Evolutionary conservation across 2,113 vertebrate genomes (phyloP).

Genomic region (Bostrychus sinensis): DNA sequence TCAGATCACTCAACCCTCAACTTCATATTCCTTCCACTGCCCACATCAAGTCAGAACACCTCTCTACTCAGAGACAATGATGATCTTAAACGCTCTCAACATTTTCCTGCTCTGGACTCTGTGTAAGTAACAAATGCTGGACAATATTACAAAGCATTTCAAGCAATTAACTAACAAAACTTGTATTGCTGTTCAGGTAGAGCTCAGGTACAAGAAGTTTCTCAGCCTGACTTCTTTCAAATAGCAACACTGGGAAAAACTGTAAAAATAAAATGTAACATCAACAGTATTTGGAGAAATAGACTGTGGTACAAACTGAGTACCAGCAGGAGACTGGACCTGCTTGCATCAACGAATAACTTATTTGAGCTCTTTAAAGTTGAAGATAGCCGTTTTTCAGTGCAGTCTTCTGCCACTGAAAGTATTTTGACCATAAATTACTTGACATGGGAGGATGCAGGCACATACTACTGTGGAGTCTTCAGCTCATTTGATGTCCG

Average conservation of each 20-base stretch:
- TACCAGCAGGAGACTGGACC: neutral
- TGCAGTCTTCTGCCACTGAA: neutral
- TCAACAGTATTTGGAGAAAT: fast-evolving
- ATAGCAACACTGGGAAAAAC: neutral
- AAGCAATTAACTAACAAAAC: no score
- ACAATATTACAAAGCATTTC: neutral
- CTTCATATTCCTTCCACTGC: no score
- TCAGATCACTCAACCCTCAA: no score
- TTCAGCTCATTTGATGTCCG: no score
- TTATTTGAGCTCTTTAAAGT: neutral
- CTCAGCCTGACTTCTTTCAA: slow-evolving; percentile 9
- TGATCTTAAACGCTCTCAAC: no score
- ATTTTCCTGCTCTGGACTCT: no score
- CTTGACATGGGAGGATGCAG: no score
- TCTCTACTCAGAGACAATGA: no score
- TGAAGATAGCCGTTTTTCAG: neutral
- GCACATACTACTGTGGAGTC: no score
- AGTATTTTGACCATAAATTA: no score
- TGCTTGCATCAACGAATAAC: neutral
- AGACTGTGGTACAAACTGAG: slow-evolving; percentile 35
- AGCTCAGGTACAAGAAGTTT: neutral
- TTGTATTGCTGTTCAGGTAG: slow-evolving; percentile 2
- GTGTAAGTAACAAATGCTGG: no score
- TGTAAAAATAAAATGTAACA: neutral
- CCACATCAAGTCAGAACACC: no score